A percentile compares a stretch with the other conserved stretches of the same genome.
Evolutionary conservation across 2,113 vertebrate species (phyloP).

Genomic region (Thamnaconus septentrionalis): DNA sequence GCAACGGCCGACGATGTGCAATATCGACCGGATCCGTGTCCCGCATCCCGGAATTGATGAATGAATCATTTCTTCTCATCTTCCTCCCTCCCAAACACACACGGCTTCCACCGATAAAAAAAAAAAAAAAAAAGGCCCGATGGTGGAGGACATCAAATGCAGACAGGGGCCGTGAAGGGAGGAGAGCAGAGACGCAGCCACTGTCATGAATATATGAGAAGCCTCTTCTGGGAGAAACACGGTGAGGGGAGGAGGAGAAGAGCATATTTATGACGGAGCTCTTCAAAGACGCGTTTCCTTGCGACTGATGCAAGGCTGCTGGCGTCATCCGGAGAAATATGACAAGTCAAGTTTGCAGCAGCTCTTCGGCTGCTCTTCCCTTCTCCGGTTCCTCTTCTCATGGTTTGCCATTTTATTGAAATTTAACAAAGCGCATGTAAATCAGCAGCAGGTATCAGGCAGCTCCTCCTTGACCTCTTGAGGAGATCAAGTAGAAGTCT

Average conservation of each 20-base stretch:
- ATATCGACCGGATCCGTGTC: conserved; percentile 60
- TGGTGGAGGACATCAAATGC: conserved; percentile 53
- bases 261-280: conserved; percentile 28
- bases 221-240: conserved; percentile 32
- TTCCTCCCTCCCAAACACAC: conserved; percentile 48
- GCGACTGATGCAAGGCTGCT: conserved; percentile 13
- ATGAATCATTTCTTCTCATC: conserved; percentile 65
- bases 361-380: too few species aligned
- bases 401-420: too few species aligned
- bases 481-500: too few species aligned
- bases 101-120: conserved; percentile 17
- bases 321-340: conserved; percentile 26
- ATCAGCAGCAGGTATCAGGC: too few species aligned
- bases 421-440: too few species aligned
- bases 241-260: conserved; percentile 26
- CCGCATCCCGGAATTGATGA: conserved; percentile 43
- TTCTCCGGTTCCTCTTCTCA: too few species aligned
- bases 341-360: conserved; percentile 22
- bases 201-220: conserved; percentile 42
- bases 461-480: too few species aligned
- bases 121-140: conserved; percentile 22
- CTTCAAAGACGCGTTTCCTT: conserved; percentile 10
- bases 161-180: conserved; percentile 29
- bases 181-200: conserved; percentile 14
- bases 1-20: conserved; percentile 35